Conservation (phyloP, 2,113 vertebrate species). For the Peromyscus leucopus region DNA sequence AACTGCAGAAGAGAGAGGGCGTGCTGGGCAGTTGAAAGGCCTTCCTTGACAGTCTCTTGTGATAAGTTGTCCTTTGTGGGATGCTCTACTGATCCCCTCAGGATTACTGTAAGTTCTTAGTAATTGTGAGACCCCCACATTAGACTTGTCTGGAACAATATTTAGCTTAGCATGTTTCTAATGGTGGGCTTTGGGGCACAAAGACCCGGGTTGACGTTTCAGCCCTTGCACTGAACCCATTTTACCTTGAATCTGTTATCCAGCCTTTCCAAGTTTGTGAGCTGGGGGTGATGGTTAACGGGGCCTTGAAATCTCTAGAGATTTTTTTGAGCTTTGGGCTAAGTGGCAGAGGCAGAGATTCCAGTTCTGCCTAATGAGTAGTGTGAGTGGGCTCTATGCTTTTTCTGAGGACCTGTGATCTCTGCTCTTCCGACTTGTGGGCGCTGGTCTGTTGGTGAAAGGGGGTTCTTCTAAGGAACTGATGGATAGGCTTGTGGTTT, state of each 20-base stretch:
- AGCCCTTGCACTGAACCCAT: background rate
- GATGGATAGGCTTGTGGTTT: background rate
- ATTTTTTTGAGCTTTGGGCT: background rate
- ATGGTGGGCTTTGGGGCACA: background rate
- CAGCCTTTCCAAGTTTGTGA: background rate
- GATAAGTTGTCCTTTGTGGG: background rate
- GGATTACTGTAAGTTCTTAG: background rate
- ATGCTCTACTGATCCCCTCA: background rate
- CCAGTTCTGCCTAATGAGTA: background rate
- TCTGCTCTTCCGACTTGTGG: background rate
- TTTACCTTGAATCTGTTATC: background rate
- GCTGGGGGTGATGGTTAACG: background rate
- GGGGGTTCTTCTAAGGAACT: background rate
- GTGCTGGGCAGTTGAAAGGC: background rate
- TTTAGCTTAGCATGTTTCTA: background rate
- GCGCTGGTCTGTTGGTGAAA: background rate
- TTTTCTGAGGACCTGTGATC: background rate
- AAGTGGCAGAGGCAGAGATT: background rate
- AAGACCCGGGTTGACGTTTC: background rate
- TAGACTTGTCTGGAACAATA: background rate
- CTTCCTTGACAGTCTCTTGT: background rate
- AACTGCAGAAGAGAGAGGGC: background rate
- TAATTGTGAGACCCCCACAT: background rate
- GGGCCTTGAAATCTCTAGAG: slow-evolving; percentile 24
- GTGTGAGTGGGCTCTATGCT: background rate